Evolutionary conservation across 2,888 invertebrate genomes (phyloP).

Genomic region (Agrochola lota): DNA sequence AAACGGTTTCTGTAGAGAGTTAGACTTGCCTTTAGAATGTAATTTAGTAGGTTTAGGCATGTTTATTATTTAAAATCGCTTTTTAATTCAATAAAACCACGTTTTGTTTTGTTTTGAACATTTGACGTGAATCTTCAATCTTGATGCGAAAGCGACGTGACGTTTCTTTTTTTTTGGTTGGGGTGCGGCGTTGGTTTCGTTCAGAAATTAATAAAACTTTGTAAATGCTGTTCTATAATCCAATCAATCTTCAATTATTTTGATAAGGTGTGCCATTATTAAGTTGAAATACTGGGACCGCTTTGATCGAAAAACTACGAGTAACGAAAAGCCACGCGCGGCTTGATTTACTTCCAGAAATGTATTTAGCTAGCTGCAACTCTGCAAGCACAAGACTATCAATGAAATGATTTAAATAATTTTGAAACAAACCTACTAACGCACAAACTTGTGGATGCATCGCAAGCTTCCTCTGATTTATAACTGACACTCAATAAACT

Average conservation of each 20-base stretch:
- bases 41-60: constrained; percentile 88
- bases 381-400: too few relatives aligned
- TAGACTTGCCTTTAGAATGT: constrained; percentile 84
- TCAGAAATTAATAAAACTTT: constrained; percentile 20
- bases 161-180: constrained; percentile 35
- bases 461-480: background rate
- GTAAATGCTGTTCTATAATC: background rate
- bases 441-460: background rate
- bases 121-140: constrained; percentile 51
- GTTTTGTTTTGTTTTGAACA: constrained; percentile 75
- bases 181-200: constrained; percentile 57
- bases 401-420: too few relatives aligned
- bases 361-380: too few relatives aligned
- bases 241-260: background rate
- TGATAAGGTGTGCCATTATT: too few relatives aligned
- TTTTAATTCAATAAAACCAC: constrained; percentile 64
- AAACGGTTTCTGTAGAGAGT: constrained; percentile 82
- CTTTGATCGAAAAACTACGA: background rate
- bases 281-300: background rate
- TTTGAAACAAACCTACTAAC: background rate
- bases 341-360: too few relatives aligned
- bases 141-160: constrained; percentile 32
- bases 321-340: too few relatives aligned
- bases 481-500: background rate
- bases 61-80: constrained; percentile 29